Base-by-base conservation (phyloP, 2,888 invertebrate genomes). In the Macaria notata region DNA sequence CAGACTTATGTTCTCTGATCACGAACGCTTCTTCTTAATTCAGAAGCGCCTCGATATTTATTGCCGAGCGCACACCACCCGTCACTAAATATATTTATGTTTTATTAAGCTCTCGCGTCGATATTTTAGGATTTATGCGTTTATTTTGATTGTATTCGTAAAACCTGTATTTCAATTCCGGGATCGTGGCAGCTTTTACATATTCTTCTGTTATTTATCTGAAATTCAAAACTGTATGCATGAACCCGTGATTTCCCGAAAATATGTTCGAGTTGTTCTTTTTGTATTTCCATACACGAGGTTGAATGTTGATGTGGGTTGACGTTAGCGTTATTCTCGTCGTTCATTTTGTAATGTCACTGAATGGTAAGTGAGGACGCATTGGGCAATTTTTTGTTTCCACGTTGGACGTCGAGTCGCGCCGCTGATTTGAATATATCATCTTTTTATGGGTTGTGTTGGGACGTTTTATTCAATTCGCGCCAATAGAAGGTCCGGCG, bases 241-340 rank as follows among this genome's bases (percentile, higher is more conserved):
- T 76, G 72, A 78, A 71, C 61, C 65, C 61, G 66, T 67, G 69
- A 62, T 54, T 76, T 71, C 66, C 72, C 70, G 69, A 75, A 80
- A 77, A 74, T 58, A 74, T 58, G 65, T 57, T 44, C 62, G 56
- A 53, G 64, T 64, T 68, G 69, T 78, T 19, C 70, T 74, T 79
- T 80, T 82, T 77, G 67, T 61, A 49, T 61, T 72, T 73, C 67
- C 64, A 66, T 63, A 60, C 66, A 54, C 55, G 63, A 64, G 64
- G 68, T 72, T 76, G 75, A 75, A 76, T 81, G 80, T 82, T 86
- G 85, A 88, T 77, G 70, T 78, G 82, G 86, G 86, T 86, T 75
- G 84, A 79, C 81, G 73, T 78, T 68, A 73, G 69, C 63, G 63
- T 67, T 78, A 73, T 78, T 75, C 69, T 68, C 61, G 64, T 70